Base-by-base conservation (phyloP, 2,113 vertebrate species). In the Tetrao urogallus region DNA sequence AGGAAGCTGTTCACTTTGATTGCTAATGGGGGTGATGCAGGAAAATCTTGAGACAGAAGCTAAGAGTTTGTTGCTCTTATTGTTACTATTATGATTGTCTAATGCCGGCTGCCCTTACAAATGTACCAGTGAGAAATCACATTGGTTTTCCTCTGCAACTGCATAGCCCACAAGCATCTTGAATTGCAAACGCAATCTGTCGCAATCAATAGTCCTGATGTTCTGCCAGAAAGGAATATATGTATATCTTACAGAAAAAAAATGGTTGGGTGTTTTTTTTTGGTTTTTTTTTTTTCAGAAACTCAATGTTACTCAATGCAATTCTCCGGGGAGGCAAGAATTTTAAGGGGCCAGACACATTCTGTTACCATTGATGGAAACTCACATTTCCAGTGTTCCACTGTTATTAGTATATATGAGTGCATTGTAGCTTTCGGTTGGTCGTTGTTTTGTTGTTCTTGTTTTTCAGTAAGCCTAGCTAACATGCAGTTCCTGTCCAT, bases 381-480 rank as follows among this genome's bases (percentile, higher is more conserved):
- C 40, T 11, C 82, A 19, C 34, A 42, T 87, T 95, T 13, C 40
- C 40, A 40, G 36, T 4, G 6, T 52, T 74, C 64, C 64, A 36
- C 52, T 87, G 3, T n/a, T 89, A 30, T 81, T 93, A 79, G 42
- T 54, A 34, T 83, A 36, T n/a, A 6, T 56, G 84, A 54, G 84
- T 88, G 47, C 50, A 21, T 43, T 74, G 25, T 34, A 79, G 66
- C 24, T 80, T 94, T 57, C 69, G 13, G 87, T 95, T 89, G 87
- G 69, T 89, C 94, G 45, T 82, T 61, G 60, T 1, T 6, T 57
- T 30, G 21, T 57, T 19, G 85, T 66, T 54, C 58, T 82, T 91
- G n/a, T 70, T 91, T 95, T 70, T 72, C 71, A 70, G 86, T 60
- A 52, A 96, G 57, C 50, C 89, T 58, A 77, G 90, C 75, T 83